Percentiles rank a stretch among this genome's conserved stretches.
Evolutionary conservation across 2,888 invertebrate genomes (phyloP).

Genomic region (Magallana nippona): DNA sequence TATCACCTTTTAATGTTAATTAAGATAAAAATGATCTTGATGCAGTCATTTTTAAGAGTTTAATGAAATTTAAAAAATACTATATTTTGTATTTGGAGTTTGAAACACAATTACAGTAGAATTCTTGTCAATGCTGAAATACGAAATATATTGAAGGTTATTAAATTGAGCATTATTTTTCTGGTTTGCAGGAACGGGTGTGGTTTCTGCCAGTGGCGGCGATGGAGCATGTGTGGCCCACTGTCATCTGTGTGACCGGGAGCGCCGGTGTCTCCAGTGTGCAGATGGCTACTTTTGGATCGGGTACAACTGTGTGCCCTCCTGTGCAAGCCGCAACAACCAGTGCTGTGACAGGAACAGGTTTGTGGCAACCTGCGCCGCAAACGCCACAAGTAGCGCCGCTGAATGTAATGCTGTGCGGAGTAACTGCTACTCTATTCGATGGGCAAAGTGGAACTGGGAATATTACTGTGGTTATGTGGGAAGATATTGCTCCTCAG

Average conservation of each 20-base stretch:
- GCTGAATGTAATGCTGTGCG: not conserved
- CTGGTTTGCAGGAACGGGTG: constrained; percentile 57
- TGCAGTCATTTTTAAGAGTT: no score
- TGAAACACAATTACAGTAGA: no score
- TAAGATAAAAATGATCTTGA: no score
- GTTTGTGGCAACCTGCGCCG: constrained; percentile 24
- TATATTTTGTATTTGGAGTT: no score
- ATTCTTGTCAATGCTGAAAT: no score
- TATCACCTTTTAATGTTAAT: no score
- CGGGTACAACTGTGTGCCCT: constrained; percentile 55
- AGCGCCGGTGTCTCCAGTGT: constrained; percentile 58
- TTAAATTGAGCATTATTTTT: not conserved
- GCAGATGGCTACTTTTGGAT: constrained; percentile 49
- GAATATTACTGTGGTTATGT: constrained; percentile 36
- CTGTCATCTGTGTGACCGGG: constrained; percentile 55
- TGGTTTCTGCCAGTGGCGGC: constrained; percentile 61
- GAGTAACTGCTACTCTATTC: not conserved
- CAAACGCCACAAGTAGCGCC: not conserved
- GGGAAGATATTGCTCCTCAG: constrained; percentile 29
- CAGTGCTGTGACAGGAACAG: constrained; percentile 42
- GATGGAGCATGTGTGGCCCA: constrained; percentile 61
- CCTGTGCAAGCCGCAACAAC: constrained; percentile 33
- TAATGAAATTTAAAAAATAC: no score
- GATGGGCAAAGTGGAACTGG: constrained; percentile 32
- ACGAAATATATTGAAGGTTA: no score